Base-by-base conservation (phyloP, 2,113 vertebrate genomes). In the Thomomys bottae region DNA sequence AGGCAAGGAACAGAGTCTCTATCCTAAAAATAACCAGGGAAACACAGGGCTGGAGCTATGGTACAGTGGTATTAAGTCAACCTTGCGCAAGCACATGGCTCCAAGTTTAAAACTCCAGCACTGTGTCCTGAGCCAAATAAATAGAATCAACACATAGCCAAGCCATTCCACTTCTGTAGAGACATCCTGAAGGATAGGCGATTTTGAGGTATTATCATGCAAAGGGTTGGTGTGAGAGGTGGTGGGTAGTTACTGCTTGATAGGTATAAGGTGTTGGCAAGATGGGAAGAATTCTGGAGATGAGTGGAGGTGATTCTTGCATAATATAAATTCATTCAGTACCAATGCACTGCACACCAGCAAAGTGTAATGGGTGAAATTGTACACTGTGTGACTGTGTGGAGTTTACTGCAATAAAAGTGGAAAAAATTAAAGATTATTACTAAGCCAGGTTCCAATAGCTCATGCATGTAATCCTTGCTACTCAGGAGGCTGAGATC, bases 321-420 rank as follows among this genome's bases (percentile, higher is more conserved):
- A 42, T 42, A 82, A 26, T 77, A 15, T 63, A 66, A 88, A 32
- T 73, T 5, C 11, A 17, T 36, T 95, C 73, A 79, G 73, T 68
- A 24, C 2, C 40, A 73, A 15, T 78, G 38, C 64, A 38, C 6
- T 45, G 2, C 45, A 68, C 15, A 66, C n/a, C 32, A 84, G n/a
- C 88, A 90, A 66, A 32, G 23, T 20, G 24, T 68, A 45, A 24
- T 4, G 26, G 40, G 36, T 6, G 38, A 84, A 11, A 40, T 76
- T 76, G 70, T 71, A 49, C 61, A 28, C 21, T 77, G 14, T 32
- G 3, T 64, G 5, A 28, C 21, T 77, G 14, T 32, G 3, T 64
- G 5, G 32, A 70, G 45, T 93, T 92, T 28, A 70, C 17, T 21
- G 49, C 23, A 70, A 38, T 76, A 81, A 77, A 88, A 80, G 81